Conservation (phyloP, 1,140 invertebrate genomes). For the Thereuonema tuberculata region DNA sequence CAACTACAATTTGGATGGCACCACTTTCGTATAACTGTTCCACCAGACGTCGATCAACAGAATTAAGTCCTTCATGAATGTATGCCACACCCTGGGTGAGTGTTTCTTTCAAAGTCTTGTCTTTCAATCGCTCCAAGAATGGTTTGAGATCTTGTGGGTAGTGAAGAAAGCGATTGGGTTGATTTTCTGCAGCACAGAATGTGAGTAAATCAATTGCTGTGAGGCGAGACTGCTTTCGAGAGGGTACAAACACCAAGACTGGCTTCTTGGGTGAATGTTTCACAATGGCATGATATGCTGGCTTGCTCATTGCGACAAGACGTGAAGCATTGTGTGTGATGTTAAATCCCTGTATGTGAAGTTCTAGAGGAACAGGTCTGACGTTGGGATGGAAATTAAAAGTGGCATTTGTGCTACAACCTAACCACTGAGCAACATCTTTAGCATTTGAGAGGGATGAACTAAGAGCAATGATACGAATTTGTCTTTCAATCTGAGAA, state of each 20-base stretch:
- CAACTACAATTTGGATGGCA: constrained; percentile 86
- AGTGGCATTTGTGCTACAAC: constrained; percentile 75
- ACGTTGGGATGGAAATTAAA: constrained; percentile 99
- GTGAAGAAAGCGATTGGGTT: constrained; percentile 74
- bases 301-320: constrained; percentile 92
- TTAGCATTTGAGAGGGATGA: constrained; percentile 88
- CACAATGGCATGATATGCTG: constrained; percentile 87
- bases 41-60: constrained; percentile 70
- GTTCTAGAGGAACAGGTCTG: constrained; percentile 80
- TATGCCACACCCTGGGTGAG: constrained; percentile 89
- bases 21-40: constrained; percentile 85
- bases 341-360: constrained; percentile 93
- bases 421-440: constrained; percentile 94
- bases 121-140: constrained; percentile 70
- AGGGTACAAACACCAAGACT: constrained; percentile 92
- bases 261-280: constrained; percentile 77
- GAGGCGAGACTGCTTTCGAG: constrained; percentile 77
- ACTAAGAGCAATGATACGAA: constrained; percentile 89
- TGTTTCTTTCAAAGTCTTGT: constrained; percentile 73
- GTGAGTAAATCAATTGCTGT: constrained; percentile 92
- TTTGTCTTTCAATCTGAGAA: constrained; percentile 83
- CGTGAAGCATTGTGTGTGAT: constrained; percentile 93
- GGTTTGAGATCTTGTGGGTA: constrained; percentile 71
- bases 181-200: constrained; percentile 74
- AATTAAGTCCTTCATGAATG: constrained; percentile 82